Evolutionary conservation across 2,888 invertebrate species (phyloP).

Genomic region (Ophraella communa): DNA sequence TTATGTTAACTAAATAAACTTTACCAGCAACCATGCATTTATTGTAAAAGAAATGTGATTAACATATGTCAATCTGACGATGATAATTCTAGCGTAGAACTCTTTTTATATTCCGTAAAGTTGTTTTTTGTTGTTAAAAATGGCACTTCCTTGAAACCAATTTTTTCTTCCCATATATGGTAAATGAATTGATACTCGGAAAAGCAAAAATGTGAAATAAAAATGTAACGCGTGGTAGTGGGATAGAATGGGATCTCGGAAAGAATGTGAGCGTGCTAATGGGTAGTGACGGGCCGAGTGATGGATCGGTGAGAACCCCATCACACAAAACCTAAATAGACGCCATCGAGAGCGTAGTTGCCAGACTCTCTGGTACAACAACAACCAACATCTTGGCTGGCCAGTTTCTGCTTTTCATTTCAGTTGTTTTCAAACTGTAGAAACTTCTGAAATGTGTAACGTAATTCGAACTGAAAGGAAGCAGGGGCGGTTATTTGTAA

Average conservation of each 20-base stretch:
- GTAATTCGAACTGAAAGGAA: conserved; percentile 4
- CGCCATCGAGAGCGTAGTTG: conserved; percentile 51
- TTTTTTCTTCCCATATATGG: conserved; percentile 1
- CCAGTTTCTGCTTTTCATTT: conserved; percentile 19
- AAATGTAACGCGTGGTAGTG: conserved; percentile 46
- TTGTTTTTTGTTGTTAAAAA: background rate
- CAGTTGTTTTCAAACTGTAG: conserved; percentile 16
- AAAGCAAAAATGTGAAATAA: conserved; percentile 30
- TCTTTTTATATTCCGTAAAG: background rate
- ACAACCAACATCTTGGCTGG: conserved; percentile 21
- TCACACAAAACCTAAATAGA: conserved; percentile 52
- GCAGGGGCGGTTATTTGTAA: background rate
- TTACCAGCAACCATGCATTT: no score
- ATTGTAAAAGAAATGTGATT: no score
- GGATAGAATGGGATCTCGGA: conserved; percentile 49
- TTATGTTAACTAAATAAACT: no score
- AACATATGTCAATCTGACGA: no score
- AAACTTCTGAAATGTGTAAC: conserved; percentile 20
- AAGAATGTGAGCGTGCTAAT: conserved; percentile 66
- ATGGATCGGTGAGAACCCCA: conserved; percentile 56
- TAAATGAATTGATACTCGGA: conserved; percentile 17
- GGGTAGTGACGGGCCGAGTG: conserved; percentile 70
- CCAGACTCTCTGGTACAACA: conserved; percentile 29
- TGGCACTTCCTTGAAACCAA: background rate
- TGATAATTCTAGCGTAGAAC: no score